Conservation (phyloP, 2,113 vertebrate genomes). For the Pterocles burchelli region DNA sequence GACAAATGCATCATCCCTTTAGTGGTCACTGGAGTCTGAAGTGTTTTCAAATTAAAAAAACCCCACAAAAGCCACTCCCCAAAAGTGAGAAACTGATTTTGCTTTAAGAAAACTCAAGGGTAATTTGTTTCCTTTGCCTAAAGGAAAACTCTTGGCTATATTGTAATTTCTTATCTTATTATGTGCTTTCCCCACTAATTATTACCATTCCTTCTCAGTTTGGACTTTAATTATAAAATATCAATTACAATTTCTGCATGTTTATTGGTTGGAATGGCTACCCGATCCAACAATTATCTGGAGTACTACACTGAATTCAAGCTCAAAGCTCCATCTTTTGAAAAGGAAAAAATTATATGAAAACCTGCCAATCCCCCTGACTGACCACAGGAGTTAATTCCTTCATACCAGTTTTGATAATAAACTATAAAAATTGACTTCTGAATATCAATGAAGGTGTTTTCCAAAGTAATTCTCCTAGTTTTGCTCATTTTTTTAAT, state of each 20-base stretch:
- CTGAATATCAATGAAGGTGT: constrained; percentile 32
- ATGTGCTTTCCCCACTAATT: constrained; percentile 13
- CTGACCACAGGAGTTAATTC: not conserved
- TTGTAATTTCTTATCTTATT: constrained; percentile 28
- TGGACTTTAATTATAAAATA: constrained; percentile 47
- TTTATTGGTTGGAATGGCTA: not conserved
- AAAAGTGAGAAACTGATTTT: not conserved
- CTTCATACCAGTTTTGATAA: constrained; percentile 17
- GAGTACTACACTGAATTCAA: not conserved
- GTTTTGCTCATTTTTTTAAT: constrained; percentile 2
- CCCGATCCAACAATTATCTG: not conserved
- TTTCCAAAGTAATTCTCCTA: constrained; percentile 15
- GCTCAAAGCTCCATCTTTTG: not conserved
- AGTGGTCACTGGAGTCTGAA: not conserved
- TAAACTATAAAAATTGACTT: constrained; percentile 44
- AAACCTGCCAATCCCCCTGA: not conserved
- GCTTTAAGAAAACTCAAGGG: constrained; percentile 1
- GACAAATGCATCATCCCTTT: not conserved
- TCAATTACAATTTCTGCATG: constrained; percentile 14
- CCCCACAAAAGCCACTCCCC: not conserved
- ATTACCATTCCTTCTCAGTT: constrained; percentile 14
- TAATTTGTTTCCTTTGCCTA: not conserved
- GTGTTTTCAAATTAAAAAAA: not conserved
- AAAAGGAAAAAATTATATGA: not conserved
- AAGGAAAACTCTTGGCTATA: not conserved